phyloP scores from a whole-genome alignment of 1,140 invertebrate species.

The Asbolus verrucosus region DNA sequence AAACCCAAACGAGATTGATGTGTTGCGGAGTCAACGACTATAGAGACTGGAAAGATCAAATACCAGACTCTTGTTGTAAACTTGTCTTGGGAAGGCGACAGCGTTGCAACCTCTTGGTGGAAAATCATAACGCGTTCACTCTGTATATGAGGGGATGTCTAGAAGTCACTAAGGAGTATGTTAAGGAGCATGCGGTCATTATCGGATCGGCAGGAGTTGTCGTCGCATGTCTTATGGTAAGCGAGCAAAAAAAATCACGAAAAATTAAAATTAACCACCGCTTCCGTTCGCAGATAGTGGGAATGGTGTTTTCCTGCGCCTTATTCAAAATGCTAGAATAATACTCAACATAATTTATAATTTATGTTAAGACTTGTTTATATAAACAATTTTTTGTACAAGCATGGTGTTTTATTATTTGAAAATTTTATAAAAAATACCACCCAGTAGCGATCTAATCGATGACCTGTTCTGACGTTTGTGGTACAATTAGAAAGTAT shows the following conservation, averaged over 20 bases:
- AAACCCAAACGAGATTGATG: conserved; percentile 81
- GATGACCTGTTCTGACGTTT: no score
- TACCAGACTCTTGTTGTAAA: conserved; percentile 85
- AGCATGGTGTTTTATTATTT: no score
- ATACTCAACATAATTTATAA: no score
- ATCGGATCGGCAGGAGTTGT: conserved; percentile 85
- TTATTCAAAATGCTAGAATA: conserved; percentile 81
- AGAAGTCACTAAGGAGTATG: conserved; percentile 75
- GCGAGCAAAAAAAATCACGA: conserved; percentile 28
- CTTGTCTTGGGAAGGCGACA: conserved; percentile 74
- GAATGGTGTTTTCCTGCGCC: conserved; percentile 79
- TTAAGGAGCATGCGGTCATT: conserved; percentile 82
- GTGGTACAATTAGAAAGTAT: no score
- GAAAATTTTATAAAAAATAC: no score
- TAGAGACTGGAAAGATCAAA: conserved; percentile 80
- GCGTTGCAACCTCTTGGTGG: conserved; percentile 70
- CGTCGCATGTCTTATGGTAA: conserved; percentile 85
- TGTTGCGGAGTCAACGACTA: conserved; percentile 85
- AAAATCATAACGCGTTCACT: conserved; percentile 71
- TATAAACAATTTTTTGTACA: no score
- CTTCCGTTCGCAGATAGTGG: conserved; percentile 73
- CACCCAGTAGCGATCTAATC: no score
- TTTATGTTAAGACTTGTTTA: no score
- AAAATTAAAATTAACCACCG: conserved; percentile 33
- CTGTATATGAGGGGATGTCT: conserved; percentile 81